These are phyloP conservation scores for Brachypodius melanocephalos DNA, from an alignment of 2,113 vertebrate genomes.

Conservation along the genomic window DNA sequence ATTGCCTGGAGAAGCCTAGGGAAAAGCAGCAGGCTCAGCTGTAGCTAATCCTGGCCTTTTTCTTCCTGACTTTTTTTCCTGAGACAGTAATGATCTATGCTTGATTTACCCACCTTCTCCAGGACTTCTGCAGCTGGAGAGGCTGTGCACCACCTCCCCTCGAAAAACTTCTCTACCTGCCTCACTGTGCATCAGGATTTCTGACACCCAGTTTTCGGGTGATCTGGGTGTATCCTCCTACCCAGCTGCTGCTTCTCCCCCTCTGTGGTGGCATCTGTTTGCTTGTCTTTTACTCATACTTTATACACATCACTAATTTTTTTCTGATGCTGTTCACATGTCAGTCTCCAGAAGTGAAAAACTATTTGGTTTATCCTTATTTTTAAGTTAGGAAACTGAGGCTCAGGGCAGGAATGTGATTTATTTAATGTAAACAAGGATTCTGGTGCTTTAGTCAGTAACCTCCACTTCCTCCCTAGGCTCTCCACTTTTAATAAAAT, in stretches of 20 bases:
- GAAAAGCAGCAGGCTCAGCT: not conserved
- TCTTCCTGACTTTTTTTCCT: not conserved
- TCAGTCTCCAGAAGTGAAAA: not conserved
- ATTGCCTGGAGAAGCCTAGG: fast-evolving
- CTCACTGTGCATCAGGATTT: not conserved
- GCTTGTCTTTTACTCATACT: not conserved
- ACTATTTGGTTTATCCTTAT: not conserved
- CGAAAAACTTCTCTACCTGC: not conserved
- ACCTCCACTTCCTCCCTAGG: not conserved
- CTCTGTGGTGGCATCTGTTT: not conserved
- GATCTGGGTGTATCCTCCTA: not conserved
- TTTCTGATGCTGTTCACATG: not conserved
- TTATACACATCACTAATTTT: not conserved
- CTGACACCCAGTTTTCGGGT: not conserved
- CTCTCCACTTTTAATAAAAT: not conserved
- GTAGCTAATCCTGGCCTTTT: not conserved
- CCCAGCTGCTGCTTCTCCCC: not conserved
- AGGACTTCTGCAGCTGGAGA: not conserved
- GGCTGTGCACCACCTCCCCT: not conserved
- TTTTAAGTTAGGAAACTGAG: not conserved
- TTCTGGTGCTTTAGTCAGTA: not conserved
- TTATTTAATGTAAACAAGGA: not conserved
- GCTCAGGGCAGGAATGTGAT: not conserved
- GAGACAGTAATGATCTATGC: not conserved
- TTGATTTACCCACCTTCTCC: not conserved